Evolutionary conservation across 2,888 invertebrate genomes (phyloP).

Genomic region (Agonopterix heracliana): DNA sequence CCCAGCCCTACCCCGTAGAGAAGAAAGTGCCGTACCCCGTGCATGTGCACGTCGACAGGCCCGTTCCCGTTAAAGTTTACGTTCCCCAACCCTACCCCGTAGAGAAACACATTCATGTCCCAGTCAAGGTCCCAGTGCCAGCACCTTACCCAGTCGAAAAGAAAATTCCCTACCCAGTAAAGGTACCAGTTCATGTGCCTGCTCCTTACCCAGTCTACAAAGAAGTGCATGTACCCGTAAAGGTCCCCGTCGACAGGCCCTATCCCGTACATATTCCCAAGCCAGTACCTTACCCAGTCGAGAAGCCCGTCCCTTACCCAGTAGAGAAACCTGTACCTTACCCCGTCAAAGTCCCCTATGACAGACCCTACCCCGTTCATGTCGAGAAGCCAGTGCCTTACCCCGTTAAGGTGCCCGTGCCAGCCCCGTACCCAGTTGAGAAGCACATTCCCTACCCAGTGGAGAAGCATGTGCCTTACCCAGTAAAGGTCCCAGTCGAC

Average conservation of each 20-base stretch:
- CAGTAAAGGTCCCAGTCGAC: constrained; percentile 79
- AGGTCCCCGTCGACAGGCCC: constrained; percentile 80
- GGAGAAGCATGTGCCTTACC: constrained; percentile 80
- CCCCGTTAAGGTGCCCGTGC: constrained; percentile 80
- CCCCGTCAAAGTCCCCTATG: constrained; percentile 78
- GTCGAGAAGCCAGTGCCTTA: constrained; percentile 64
- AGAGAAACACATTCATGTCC: constrained; percentile 78
- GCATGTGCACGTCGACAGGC: constrained; percentile 70
- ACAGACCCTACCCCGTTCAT: constrained; percentile 72
- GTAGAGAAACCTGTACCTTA: constrained; percentile 77
- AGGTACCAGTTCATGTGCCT: constrained; percentile 77
- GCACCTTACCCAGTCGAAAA: constrained; percentile 82
- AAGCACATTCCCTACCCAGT: constrained; percentile 80
- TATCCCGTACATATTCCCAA: constrained; percentile 79
- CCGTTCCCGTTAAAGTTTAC: constrained; percentile 69
- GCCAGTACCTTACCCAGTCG: constrained; percentile 77
- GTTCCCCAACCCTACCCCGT: constrained; percentile 78
- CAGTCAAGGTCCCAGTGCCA: constrained; percentile 81
- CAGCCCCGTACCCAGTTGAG: constrained; percentile 79
- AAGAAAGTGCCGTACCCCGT: constrained; percentile 75
- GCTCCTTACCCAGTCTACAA: constrained; percentile 79
- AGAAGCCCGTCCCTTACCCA: constrained; percentile 77
- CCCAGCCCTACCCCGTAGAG: constrained; percentile 83
- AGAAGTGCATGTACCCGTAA: constrained; percentile 76
- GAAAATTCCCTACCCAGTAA: constrained; percentile 79